These are phyloP conservation scores for Clarias magur DNA, from an alignment of 2,113 vertebrate genomes.

Conservation along the genomic window DNA sequence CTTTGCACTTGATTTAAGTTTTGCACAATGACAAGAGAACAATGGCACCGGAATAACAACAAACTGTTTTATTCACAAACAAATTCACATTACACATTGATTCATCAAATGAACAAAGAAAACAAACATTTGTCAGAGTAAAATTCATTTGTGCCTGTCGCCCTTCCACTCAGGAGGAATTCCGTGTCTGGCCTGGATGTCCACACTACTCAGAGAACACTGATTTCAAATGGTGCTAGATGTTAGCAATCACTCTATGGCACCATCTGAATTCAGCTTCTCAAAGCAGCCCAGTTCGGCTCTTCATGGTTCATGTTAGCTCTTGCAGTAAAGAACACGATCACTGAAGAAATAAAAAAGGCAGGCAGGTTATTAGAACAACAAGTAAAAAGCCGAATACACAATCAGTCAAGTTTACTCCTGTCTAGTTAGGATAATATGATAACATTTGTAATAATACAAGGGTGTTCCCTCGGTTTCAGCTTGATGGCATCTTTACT, in stretches of 20 bases:
- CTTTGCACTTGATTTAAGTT: neutral
- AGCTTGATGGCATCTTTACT: neutral
- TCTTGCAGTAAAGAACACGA: neutral
- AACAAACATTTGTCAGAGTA: neutral
- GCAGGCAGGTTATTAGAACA: neutral
- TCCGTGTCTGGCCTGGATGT: slow-evolving; percentile 57
- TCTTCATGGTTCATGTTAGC: neutral
- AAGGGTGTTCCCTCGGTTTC: neutral
- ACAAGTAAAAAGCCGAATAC: neutral
- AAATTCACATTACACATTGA: neutral
- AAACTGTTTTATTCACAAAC: slow-evolving; percentile 13
- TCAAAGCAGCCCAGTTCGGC: slow-evolving; percentile 66
- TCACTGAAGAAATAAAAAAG: slow-evolving; percentile 18
- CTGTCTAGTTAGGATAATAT: neutral
- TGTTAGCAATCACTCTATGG: slow-evolving; percentile 86
- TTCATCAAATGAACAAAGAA: neutral
- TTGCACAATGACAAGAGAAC: neutral
- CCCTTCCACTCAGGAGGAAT: neutral
- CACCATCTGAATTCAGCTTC: slow-evolving; percentile 93
- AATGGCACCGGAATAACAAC: neutral
- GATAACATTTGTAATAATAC: neutral
- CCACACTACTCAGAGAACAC: slow-evolving; percentile 88
- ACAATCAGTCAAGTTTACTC: neutral
- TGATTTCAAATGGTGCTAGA: slow-evolving; percentile 97
- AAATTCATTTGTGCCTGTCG: neutral